A percentile compares a stretch with the other conserved stretches of the same genome.
These are phyloP conservation scores for Illadopsis cleaveri DNA, from an alignment of 2,113 vertebrate genomes.

Conservation along the genomic window DNA sequence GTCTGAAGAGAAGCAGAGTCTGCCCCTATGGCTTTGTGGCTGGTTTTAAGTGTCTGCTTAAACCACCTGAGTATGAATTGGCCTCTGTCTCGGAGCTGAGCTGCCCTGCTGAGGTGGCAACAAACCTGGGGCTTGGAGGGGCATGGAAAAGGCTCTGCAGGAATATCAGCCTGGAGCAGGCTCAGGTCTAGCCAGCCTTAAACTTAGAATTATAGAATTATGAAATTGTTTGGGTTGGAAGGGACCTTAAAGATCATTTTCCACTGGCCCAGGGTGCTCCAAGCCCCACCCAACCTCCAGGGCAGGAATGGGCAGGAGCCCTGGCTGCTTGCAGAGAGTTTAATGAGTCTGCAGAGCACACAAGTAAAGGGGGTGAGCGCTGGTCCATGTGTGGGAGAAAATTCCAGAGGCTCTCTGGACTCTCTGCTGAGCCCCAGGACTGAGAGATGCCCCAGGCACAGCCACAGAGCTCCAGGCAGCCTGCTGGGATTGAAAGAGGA, in stretches of 20 bases:
- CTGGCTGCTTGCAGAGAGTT: not conserved
- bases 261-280: not conserved
- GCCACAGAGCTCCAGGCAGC: not conserved
- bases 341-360: accelerated
- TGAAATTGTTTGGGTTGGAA: not conserved
- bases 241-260: not conserved
- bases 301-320: not conserved
- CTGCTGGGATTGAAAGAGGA: not conserved
- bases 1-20: not conserved
- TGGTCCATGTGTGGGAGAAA: accelerated
- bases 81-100: not conserved
- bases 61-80: not conserved
- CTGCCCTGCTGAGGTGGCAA: not conserved
- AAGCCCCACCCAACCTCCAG: not conserved
- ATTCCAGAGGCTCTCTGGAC: not conserved
- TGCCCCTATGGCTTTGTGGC: not conserved
- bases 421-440: not conserved
- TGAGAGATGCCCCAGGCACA: not conserved
- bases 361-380: accelerated
- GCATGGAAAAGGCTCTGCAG: not conserved
- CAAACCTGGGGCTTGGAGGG: not conserved
- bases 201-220: not conserved
- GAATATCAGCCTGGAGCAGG: not conserved
- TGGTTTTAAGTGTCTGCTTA: not conserved
- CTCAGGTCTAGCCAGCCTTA: not conserved